Percentiles rank a stretch among this genome's conserved stretches.
Conservation (phyloP, 1,140 invertebrate species). For the Oryctes rhinoceros region DNA sequence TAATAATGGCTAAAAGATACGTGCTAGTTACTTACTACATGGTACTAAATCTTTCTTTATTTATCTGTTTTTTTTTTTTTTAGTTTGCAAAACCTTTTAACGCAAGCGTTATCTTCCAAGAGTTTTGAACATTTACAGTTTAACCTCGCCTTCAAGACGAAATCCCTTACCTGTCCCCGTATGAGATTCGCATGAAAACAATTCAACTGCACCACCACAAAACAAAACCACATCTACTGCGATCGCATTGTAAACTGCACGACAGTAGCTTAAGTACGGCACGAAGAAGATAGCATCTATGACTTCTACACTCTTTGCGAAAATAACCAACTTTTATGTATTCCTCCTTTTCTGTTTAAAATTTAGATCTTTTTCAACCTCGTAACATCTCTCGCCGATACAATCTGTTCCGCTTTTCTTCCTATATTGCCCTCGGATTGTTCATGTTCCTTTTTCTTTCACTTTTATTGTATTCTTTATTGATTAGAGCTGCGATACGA, state of each 20-base stretch:
- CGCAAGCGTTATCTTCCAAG: too few species aligned
- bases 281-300: not conserved
- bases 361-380: not conserved
- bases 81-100: too few species aligned
- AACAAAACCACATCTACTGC: not conserved
- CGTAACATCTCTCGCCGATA: not conserved
- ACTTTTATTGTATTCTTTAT: not conserved
- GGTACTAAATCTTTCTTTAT: too few species aligned
- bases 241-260: not conserved
- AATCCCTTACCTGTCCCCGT: too few species aligned
- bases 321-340: not conserved
- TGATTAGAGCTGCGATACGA: not conserved
- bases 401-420: not conserved
- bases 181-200: not conserved
- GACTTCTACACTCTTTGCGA: not conserved
- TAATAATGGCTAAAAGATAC: too few species aligned
- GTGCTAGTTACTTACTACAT: too few species aligned
- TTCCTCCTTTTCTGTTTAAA: not conserved
- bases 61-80: too few species aligned
- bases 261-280: not conserved
- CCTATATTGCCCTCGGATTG: not conserved
- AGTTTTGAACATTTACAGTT: too few species aligned
- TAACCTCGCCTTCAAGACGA: too few species aligned
- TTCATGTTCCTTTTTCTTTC: conserved; percentile 6
- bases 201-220: not conserved